phyloP scores from a whole-genome alignment of 92 coral and sea anemone genomes.

The Zoanthus solanderi region DNA sequence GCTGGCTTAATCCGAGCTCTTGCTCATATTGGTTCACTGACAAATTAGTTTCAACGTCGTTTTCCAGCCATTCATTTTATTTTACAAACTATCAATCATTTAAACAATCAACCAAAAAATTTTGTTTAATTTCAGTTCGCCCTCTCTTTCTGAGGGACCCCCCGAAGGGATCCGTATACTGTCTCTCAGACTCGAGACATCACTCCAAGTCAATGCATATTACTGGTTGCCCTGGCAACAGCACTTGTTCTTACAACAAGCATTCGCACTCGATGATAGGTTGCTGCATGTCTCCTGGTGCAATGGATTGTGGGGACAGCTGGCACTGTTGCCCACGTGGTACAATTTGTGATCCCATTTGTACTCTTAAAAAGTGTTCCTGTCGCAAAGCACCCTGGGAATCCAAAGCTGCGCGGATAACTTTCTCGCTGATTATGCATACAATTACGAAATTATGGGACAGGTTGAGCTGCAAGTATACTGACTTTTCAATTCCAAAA shows the following conservation, averaged over 20 bases:
- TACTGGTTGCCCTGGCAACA: constrained; percentile 72
- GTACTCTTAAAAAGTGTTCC: constrained; percentile 54
- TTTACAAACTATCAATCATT: too few species aligned
- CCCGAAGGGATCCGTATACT: constrained; percentile 32
- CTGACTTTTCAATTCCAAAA: not conserved
- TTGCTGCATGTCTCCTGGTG: constrained; percentile 69
- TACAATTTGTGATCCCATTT: constrained; percentile 70
- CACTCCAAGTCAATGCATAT: constrained; percentile 18
- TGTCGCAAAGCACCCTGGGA: constrained; percentile 82
- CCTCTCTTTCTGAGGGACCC: constrained; percentile 4
- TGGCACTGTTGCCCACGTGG: constrained; percentile 83
- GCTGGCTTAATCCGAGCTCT: too few species aligned
- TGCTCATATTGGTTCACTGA: too few species aligned
- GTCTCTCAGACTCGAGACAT: constrained; percentile 37
- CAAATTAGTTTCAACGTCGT: too few species aligned
- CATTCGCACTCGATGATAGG: constrained; percentile 70
- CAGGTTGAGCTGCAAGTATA: constrained; percentile 22
- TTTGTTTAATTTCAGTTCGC: not conserved
- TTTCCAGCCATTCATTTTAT: too few species aligned
- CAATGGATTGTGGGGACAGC: constrained; percentile 80
- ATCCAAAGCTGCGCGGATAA: constrained; percentile 57
- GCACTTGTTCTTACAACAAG: constrained; percentile 67
- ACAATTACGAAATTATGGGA: constrained; percentile 63
- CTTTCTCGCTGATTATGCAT: constrained; percentile 66
- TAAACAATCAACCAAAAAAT: too few species aligned